A percentile compares a stretch with the other conserved stretches of the same genome.
Conservation (phyloP, 2,113 vertebrate species). For the Esox niger region DNA sequence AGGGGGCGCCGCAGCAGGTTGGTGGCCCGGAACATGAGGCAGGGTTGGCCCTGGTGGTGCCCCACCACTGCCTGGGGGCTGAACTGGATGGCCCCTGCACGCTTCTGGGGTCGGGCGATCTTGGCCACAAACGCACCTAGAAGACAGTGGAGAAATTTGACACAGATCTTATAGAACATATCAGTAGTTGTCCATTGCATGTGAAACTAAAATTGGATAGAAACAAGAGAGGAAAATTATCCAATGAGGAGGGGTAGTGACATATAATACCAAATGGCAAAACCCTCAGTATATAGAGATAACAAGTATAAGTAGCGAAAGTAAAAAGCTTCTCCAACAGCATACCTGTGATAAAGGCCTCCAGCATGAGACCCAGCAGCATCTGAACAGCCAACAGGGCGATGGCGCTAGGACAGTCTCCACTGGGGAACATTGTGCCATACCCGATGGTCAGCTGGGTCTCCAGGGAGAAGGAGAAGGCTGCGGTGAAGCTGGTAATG, state of each 20-base stretch:
- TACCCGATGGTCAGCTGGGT: conserved; percentile 98
- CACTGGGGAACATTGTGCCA: conserved; percentile 96
- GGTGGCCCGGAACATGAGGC: conserved; percentile 87
- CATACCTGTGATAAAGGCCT: conserved; percentile 97
- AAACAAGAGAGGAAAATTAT: too few relatives aligned
- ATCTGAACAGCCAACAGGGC: conserved; percentile 94
- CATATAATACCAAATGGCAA: neutral
- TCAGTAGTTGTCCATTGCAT: neutral
- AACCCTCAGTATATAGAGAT: too few relatives aligned
- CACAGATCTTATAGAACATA: neutral
- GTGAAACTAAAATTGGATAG: neutral
- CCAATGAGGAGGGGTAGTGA: too few relatives aligned
- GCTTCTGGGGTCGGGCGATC: conserved; percentile 93
- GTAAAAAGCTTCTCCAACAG: neutral
- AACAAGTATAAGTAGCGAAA: neutral
- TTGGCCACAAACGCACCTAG: conserved; percentile 98
- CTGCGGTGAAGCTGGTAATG: conserved; percentile 93
- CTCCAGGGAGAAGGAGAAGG: conserved; percentile 96
- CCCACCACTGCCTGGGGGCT: conserved; percentile 84
- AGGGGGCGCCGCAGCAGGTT: conserved; percentile 87
- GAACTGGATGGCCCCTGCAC: conserved; percentile 88
- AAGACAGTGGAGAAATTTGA: neutral
- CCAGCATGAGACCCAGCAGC: conserved; percentile 95
- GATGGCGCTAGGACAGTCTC: conserved; percentile 92
- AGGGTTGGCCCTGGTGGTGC: conserved; percentile 78